Percentiles rank a stretch among this genome's conserved stretches.
Evolutionary conservation across 2,797 vertebrate genomes (phyloP).

Genomic region (Limnodromus scolopaceus): DNA sequence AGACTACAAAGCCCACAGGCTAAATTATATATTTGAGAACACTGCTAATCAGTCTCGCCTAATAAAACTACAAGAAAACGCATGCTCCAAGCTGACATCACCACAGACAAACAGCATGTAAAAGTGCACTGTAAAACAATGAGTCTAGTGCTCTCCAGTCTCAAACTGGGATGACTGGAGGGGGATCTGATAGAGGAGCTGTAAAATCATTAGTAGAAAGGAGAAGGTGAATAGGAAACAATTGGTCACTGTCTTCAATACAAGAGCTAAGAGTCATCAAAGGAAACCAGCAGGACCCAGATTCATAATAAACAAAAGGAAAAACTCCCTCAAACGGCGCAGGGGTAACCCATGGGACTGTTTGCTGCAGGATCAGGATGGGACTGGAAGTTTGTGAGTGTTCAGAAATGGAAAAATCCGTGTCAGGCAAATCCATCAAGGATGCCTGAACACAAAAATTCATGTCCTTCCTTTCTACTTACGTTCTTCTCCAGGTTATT

Average conservation of each 20-base stretch:
- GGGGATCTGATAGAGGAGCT: constrained; percentile 22
- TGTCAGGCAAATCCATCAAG: background rate
- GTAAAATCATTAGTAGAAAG: constrained; percentile 45
- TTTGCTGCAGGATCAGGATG: background rate
- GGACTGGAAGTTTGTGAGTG: background rate
- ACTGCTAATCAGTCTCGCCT: constrained; percentile 36
- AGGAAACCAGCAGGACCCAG: background rate
- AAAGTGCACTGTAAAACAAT: constrained; percentile 4
- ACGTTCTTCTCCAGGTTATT: background rate
- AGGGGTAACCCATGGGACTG: background rate
- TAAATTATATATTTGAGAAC: constrained; percentile 37
- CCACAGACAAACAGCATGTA: background rate
- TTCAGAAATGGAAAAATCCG: background rate
- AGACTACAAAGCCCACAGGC: constrained; percentile 19
- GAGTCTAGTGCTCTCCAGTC: background rate
- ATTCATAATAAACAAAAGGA: background rate
- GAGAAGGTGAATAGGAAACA: constrained; percentile 15
- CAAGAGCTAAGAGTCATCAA: constrained; percentile 9
- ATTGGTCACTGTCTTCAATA: background rate
- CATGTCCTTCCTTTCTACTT: background rate
- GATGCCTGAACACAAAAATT: background rate
- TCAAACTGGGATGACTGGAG: constrained; percentile 10
- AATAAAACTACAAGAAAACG: constrained; percentile 50
- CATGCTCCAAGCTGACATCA: background rate
- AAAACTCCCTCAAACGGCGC: background rate